Conservation (phyloP, 2,797 vertebrate species). For the Triplophysa bombifrons region DNA sequence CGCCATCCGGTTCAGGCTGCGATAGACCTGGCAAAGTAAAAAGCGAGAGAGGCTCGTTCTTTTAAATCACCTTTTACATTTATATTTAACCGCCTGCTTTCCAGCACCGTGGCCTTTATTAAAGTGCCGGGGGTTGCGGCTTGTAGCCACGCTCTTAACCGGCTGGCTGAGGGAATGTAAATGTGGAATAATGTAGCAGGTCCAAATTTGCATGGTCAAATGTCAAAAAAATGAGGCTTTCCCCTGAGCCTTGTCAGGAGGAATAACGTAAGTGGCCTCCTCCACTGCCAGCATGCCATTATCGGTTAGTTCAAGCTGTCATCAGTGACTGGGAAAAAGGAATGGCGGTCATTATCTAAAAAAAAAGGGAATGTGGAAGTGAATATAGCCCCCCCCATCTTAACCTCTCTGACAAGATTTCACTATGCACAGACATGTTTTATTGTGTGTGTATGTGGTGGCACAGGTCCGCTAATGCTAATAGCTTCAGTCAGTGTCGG, state of each 20-base stretch:
- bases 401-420: constrained; percentile 65
- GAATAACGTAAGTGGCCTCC: constrained; percentile 94
- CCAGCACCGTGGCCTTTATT: constrained; percentile 84
- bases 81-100: constrained; percentile 82
- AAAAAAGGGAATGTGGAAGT: constrained; percentile 59
- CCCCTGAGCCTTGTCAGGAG: constrained; percentile 97
- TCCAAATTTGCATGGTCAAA: constrained; percentile 99
- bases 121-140: constrained; percentile 72
- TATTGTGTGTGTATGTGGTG: constrained; percentile 58
- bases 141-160: constrained; percentile 78
- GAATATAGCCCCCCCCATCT: constrained; percentile 67
- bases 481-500: constrained; percentile 37
- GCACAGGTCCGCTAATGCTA: constrained; percentile 5
- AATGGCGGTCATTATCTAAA: constrained; percentile 94
- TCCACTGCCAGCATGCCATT: constrained; percentile 94
- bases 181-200: constrained; percentile 99
- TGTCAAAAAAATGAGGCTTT: constrained; percentile 99
- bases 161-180: constrained; percentile 89
- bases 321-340: constrained; percentile 89
- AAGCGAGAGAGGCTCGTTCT: constrained; percentile 75
- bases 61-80: constrained; percentile 81
- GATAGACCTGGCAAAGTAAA: constrained; percentile 72
- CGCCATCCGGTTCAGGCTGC: constrained; percentile 44
- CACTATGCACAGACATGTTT: constrained; percentile 69
- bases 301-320: constrained; percentile 96